Conservation (phyloP, 1,140 invertebrate genomes). For the Argopecten irradians region DNA sequence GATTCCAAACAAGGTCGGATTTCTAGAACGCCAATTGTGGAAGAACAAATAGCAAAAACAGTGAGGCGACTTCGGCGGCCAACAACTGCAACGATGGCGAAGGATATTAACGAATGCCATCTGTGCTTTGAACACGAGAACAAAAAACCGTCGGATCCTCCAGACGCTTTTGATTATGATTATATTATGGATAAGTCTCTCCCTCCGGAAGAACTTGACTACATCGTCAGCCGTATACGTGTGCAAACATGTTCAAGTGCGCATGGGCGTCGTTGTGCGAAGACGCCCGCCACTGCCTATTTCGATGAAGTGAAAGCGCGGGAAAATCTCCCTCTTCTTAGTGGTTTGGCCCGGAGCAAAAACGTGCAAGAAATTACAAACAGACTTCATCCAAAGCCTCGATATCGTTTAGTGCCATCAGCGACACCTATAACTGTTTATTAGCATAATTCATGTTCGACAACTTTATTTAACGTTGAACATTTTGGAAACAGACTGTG, state of each 20-base stretch:
- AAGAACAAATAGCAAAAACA: slow-evolving; percentile 43
- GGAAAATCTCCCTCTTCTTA: slow-evolving; percentile 55
- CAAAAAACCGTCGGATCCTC: slow-evolving; percentile 49
- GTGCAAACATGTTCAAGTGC: slow-evolving; percentile 50
- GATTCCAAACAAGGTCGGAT: slow-evolving; percentile 59
- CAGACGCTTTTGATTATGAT: slow-evolving; percentile 58
- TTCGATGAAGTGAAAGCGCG: slow-evolving; percentile 61
- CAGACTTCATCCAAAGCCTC: slow-evolving; percentile 43
- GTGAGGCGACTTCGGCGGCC: slow-evolving; percentile 53
- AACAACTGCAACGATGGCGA: slow-evolving; percentile 60
- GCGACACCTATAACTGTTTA: slow-evolving; percentile 26
- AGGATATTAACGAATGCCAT: slow-evolving; percentile 57
- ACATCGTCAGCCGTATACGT: slow-evolving; percentile 50
- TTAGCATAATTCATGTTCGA: not conserved
- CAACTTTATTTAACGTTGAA: not conserved
- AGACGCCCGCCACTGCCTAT: slow-evolving; percentile 48
- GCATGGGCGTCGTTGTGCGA: slow-evolving; percentile 46
- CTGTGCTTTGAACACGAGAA: slow-evolving; percentile 61
- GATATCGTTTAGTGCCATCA: slow-evolving; percentile 25
- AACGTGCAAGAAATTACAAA: slow-evolving; percentile 56
- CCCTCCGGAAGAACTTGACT: slow-evolving; percentile 54
- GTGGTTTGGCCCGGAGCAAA: slow-evolving; percentile 53
- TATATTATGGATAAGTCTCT: slow-evolving; percentile 51
- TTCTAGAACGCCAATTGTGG: slow-evolving; percentile 48
- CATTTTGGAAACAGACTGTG: not conserved